phyloP scores from a whole-genome alignment of 2,888 invertebrate species.

The Coenonympha arcania region DNA sequence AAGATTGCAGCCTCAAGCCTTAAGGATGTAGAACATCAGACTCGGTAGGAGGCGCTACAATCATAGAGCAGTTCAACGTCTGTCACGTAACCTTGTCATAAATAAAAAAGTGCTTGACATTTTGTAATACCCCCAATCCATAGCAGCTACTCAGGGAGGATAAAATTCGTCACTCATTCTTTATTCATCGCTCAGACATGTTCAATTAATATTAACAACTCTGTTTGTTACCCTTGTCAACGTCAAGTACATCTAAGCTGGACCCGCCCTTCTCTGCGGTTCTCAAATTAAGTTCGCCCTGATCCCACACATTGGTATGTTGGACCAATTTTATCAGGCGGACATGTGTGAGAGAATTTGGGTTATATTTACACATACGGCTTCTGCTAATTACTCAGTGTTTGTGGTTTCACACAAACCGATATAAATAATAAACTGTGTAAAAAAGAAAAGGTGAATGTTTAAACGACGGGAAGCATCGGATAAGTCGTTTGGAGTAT shows the following conservation, averaged over 20 bases:
- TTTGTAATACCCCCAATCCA: background rate
- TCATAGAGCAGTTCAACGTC: too few species aligned
- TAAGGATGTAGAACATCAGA: too few species aligned
- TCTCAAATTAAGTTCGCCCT: constrained; percentile 14
- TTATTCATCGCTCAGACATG: constrained; percentile 20
- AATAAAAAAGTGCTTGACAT: background rate
- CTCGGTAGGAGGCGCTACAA: too few species aligned
- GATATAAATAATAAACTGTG: too few species aligned
- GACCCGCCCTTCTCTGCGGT: constrained; percentile 3
- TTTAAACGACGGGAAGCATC: too few species aligned
- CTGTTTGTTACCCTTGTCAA: constrained; percentile 30
- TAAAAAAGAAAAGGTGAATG: too few species aligned
- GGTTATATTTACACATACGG: background rate
- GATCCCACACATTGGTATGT: constrained; percentile 14
- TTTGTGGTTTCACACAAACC: too few species aligned
- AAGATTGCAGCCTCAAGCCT: too few species aligned
- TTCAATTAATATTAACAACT: constrained; percentile 31
- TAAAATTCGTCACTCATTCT: constrained; percentile 22
- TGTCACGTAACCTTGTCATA: too few species aligned
- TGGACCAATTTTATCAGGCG: constrained; percentile 5
- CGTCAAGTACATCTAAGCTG: constrained; percentile 27
- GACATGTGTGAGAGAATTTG: background rate
- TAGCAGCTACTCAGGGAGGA: constrained; percentile 2
- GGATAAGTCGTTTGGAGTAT: too few species aligned
- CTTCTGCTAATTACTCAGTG: too few species aligned